Evolutionary conservation across 53 echinoderm and acorn worm species (phyloP), one percentile per base, ranked within the genome.

Genomic region (Crossaster papposus): DNA sequence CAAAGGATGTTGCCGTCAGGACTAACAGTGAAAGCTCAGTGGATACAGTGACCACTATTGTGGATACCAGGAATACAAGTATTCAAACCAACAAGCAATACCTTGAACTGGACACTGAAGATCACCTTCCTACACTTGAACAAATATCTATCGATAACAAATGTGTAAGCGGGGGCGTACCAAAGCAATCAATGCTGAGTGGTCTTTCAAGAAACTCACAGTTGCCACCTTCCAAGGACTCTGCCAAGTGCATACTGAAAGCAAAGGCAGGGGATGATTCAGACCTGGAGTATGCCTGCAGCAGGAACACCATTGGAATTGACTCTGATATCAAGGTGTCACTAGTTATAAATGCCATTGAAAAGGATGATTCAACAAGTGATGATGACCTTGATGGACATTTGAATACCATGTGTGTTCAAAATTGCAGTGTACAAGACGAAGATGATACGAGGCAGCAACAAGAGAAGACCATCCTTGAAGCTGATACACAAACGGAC

Each of bases 361-460:
- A 33, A 12, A 53, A 29, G 26, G 31, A 81, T 34, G 77, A 5
- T 29, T 35, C 36, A 34, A 22, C n/a, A 28, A 78, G 52, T 51
- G 79, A 51, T 24, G n/a, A 24, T 51, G 79, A 51, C n/a, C 20
- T 8, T 51, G 51, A 78, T 34, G 35, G 31, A 74, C 75, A 74
- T 36, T 18, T 29, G 2, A 74, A 10, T 74, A 36, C 23, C 3
- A 11, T 36, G 14, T 7, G 75, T 74, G 15, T 5, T 14, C 75
- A 35, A 35, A 33, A 74, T 20, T 32, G 75, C 31, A 33, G 3
- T 29, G 75, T 70, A 18, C 81, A 70, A 22, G 35, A 33, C 14
- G 44, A 62, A 36, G 90, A 86, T 24, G 74, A 65, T 12, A 81
- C 72, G 50, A 32, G 26, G 63, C 53, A 35, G 28, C 36, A 80